Evolutionary conservation across 2,888 invertebrate genomes (phyloP).

Genomic region (Deilephila porcellus): DNA sequence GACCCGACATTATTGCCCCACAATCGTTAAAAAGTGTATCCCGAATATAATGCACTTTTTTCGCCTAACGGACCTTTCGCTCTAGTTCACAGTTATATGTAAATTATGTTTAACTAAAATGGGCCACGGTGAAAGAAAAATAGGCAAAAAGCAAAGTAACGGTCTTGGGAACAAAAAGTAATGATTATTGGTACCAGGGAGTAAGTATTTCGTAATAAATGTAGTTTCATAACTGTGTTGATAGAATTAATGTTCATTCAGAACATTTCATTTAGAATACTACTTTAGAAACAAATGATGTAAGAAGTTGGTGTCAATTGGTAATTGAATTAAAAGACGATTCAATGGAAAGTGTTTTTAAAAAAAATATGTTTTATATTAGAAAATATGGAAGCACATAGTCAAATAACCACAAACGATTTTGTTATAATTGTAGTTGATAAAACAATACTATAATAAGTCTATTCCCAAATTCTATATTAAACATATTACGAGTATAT

Average conservation of each 20-base stretch:
- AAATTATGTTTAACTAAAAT: slow-evolving; percentile 65
- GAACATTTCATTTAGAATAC: too few relatives aligned
- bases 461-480: too few relatives aligned
- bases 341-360: too few relatives aligned
- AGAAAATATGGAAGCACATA: too few relatives aligned
- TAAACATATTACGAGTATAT: too few relatives aligned
- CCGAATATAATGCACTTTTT: slow-evolving; percentile 68
- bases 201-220: background rate
- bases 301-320: too few relatives aligned
- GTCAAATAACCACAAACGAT: background rate
- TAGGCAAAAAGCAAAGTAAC: slow-evolving; percentile 58
- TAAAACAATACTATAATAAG: too few relatives aligned
- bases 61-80: slow-evolving; percentile 54
- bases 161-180: slow-evolving; percentile 37
- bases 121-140: slow-evolving; percentile 51
- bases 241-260: background rate
- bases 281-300: too few relatives aligned
- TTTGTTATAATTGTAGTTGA: background rate
- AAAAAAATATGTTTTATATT: too few relatives aligned
- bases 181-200: slow-evolving; percentile 19
- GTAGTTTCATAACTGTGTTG: background rate
- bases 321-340: too few relatives aligned
- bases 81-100: slow-evolving; percentile 59
- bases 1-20: slow-evolving; percentile 60
- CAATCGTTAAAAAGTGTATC: slow-evolving; percentile 79